Evolutionary conservation across 2,797 vertebrate species (phyloP).

Genomic region (Enteromius fasciolatus): DNA sequence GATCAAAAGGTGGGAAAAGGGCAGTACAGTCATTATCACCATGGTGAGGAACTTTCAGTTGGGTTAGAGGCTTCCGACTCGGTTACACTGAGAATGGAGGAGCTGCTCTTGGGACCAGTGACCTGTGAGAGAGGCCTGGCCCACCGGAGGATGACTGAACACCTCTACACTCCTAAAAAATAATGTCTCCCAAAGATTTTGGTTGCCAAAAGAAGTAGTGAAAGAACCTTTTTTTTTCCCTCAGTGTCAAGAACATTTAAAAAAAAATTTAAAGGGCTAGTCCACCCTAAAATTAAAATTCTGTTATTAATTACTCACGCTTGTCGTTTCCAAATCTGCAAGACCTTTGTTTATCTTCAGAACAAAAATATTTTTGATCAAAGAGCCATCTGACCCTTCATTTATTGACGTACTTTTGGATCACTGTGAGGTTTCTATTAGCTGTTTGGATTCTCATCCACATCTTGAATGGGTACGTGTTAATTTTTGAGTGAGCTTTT

Average conservation of each 20-base stretch:
- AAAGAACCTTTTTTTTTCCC: background rate
- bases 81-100: background rate
- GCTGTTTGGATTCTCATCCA: background rate
- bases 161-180: background rate
- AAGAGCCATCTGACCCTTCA: no score
- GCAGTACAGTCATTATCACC: slow-evolving; percentile 37
- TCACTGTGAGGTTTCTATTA: background rate
- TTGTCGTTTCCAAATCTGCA: no score
- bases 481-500: background rate
- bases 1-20: slow-evolving; percentile 45
- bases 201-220: background rate
- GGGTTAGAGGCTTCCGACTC: slow-evolving; percentile 22
- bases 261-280: no score
- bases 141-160: background rate
- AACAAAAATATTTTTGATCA: no score
- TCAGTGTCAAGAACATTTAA: background rate
- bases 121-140: slow-evolving; percentile 1
- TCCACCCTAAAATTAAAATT: no score
- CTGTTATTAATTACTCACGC: no score
- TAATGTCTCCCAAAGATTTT: background rate
- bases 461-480: background rate
- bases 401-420: background rate
- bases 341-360: no score
- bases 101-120: slow-evolving; percentile 11
- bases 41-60: slow-evolving; percentile 17